Base-by-base conservation (phyloP, 2,888 invertebrate species). In the Tipula confusa region DNA sequence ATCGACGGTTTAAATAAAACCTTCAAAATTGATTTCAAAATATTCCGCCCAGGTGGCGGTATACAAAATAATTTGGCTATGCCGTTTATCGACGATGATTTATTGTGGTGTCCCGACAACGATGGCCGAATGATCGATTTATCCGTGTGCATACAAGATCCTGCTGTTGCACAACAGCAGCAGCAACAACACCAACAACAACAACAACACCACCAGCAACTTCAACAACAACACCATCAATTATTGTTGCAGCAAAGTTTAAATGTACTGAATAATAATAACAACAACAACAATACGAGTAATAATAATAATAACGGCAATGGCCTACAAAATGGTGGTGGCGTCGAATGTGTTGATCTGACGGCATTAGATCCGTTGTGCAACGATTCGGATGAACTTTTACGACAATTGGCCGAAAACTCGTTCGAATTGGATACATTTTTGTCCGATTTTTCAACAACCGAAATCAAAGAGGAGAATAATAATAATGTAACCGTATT, bases 21-120 rank as follows among this genome's bases (percentile, higher is more conserved):
- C 29, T 80, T 82, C 82, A 82, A 82, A 82, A 82, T 82, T 82
- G 82, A 82, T 29, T 82, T 82, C 82, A 82, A 82, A 82, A 82
- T 33, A 33, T 33, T 33, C 29, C 88, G 89, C 87, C 88, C 89
- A 85, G 88, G 89, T 89, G 89, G 89, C 88, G 88, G 89, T 88
- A 89, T 89, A n/a, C 33, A 80, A 29, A 80, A 80, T 88, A 87
- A 88, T 86, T 91, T 93, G 93, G 94, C 95, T 92, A 96, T 96
- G 96, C 96, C 97, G 92, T 97, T 97, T 93, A 96, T 97, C 91
- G 97, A 97, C 92, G 97, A 97, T 93, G 97, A 97, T 90, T 93
- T 97, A 87, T 92, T 95, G 89, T 97, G 97, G 97, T 95, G 96
- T 92, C 96, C 96, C 88, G 97, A 97, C 92, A 96, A 96, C 91